Evolutionary conservation across 2,888 invertebrate species (phyloP).

Genomic region (Melipona beecheii): DNA sequence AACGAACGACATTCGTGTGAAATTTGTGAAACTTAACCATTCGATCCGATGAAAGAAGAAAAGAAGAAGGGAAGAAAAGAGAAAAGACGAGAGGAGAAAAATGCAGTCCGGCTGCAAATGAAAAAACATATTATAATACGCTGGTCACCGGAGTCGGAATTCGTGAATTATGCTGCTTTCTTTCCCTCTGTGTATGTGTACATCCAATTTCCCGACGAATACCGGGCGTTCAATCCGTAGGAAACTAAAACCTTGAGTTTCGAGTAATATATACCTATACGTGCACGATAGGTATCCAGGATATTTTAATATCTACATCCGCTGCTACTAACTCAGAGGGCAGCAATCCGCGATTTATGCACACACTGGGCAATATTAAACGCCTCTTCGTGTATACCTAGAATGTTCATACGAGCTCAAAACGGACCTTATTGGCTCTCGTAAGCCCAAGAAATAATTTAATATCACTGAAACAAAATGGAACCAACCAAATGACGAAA

Average conservation of each 20-base stretch:
- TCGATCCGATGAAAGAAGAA: no score
- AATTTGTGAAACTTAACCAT: neutral
- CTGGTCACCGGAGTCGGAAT: conserved; percentile 3
- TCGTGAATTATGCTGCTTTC: conserved; percentile 57
- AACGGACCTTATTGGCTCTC: conserved; percentile 18
- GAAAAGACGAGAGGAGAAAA: neutral
- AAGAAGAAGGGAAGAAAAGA: no score
- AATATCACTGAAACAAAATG: neutral
- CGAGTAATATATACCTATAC: conserved; percentile 50
- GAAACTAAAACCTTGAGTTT: conserved; percentile 57
- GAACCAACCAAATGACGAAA: neutral
- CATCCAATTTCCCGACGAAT: conserved; percentile 62
- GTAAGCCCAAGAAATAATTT: neutral
- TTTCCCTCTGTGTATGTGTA: conserved; percentile 36
- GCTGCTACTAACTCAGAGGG: conserved; percentile 50
- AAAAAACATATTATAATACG: conserved; percentile 20
- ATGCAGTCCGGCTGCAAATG: neutral
- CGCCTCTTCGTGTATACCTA: conserved; percentile 19
- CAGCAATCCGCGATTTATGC: conserved; percentile 59
- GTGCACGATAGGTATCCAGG: conserved; percentile 51
- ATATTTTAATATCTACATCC: conserved; percentile 68
- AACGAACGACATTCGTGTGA: neutral
- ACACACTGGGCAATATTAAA: conserved; percentile 55
- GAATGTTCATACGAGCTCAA: conserved; percentile 15
- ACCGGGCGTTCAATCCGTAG: conserved; percentile 58